Percentiles rank a stretch among this genome's conserved stretches.
phyloP scores from a whole-genome alignment of 2,797 vertebrate genomes.

The Manis javanica region DNA sequence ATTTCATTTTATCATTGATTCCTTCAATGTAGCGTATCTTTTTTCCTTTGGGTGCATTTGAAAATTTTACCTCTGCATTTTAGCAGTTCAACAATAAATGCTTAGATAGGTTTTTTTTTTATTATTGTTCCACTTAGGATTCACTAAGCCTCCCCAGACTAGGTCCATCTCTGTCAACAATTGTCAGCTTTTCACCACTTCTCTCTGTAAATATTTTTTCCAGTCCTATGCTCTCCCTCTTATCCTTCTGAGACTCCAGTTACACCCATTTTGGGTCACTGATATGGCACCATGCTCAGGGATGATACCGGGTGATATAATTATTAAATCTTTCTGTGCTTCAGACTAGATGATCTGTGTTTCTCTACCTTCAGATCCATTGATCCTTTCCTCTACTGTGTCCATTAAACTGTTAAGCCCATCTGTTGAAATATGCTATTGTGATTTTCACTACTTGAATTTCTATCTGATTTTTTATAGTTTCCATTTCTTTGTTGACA shows the following conservation, averaged over 20 bases:
- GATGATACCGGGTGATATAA: neutral
- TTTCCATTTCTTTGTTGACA: too few species aligned
- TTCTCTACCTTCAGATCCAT: too few species aligned
- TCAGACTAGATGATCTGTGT: too few species aligned
- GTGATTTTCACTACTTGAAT: neutral
- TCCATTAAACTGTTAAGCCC: neutral
- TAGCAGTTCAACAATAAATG: neutral
- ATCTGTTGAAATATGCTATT: neutral
- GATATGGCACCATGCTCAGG: neutral
- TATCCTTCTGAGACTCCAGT: neutral
- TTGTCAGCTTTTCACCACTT: neutral
- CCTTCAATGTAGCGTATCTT: too few species aligned
- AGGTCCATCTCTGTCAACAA: neutral
- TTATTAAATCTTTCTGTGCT: too few species aligned
- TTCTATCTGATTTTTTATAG: too few species aligned
- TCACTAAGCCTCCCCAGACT: neutral
- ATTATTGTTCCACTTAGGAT: neutral
- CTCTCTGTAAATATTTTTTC: neutral
- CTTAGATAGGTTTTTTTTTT: neutral
- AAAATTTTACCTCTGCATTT: neutral
- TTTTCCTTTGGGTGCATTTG: neutral
- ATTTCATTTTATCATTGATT: neutral
- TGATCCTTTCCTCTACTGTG: neutral
- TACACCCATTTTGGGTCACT: too few species aligned
- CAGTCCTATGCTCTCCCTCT: neutral